These are phyloP conservation scores for Botia almorhae DNA, from an alignment of 2,797 vertebrate genomes.

Conservation along the genomic window DNA sequence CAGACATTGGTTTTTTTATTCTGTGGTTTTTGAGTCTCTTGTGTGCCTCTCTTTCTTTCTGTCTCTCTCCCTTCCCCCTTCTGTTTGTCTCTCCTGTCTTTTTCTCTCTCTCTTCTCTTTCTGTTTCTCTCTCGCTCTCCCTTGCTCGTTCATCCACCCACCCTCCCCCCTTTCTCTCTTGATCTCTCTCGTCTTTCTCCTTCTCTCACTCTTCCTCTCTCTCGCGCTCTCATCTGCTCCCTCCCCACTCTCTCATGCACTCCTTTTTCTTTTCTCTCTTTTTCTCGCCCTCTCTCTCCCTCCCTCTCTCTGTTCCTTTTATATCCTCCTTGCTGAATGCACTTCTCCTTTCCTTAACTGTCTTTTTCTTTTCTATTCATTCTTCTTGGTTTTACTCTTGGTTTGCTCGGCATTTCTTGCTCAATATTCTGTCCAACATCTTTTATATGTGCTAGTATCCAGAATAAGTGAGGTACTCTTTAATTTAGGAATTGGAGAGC, in stretches of 20 bases:
- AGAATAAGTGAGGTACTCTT: conserved; percentile 74
- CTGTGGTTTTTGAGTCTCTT: conserved; percentile 82
- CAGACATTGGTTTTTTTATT: conserved; percentile 77
- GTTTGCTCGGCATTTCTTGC: conserved; percentile 79
- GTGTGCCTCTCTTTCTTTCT: conserved; percentile 75
- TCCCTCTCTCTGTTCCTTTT: conserved; percentile 80
- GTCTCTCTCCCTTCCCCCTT: conserved; percentile 50
- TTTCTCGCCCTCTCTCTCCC: conserved; percentile 56
- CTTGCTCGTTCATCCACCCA: conserved; percentile 50
- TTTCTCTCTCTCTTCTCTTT: conserved; percentile 72
- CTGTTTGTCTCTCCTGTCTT: conserved; percentile 77
- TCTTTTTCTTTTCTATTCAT: conserved; percentile 78
- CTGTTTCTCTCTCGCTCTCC: conserved; percentile 71
- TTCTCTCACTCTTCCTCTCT: conserved; percentile 45
- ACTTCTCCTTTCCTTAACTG: conserved; percentile 84
- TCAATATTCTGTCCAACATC: conserved; percentile 77
- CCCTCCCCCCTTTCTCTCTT: conserved; percentile 56
- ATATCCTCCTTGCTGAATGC: conserved; percentile 84
- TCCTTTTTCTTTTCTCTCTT: conserved; percentile 49
- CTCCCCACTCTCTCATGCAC: conserved; percentile 63
- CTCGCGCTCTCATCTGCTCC: conserved; percentile 62
- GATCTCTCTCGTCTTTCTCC: conserved; percentile 37
- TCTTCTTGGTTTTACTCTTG: conserved; percentile 71
- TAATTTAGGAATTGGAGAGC: conserved; percentile 71
- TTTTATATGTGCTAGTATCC: conserved; percentile 68